phyloP scores from a whole-genome alignment of 2,113 vertebrate genomes.

The Oreamnos americanus region DNA sequence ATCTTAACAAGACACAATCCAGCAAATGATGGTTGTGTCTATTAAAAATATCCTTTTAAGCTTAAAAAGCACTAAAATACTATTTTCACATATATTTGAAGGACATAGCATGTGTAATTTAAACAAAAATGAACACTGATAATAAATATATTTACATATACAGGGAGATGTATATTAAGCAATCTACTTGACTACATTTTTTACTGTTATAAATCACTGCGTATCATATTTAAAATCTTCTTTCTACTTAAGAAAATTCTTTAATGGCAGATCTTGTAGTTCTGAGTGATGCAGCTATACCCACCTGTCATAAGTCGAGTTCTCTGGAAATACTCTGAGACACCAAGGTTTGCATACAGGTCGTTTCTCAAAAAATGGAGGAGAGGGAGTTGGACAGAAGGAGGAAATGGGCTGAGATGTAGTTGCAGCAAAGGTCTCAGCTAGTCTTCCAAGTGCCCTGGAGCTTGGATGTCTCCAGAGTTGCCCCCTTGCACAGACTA shows the following conservation, averaged over 20 bases:
- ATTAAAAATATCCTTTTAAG: neutral
- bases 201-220: neutral
- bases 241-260: neutral
- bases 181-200: neutral
- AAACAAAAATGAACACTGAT: neutral
- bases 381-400: neutral
- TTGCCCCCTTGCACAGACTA: fast-evolving
- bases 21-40: neutral
- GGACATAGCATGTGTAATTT: neutral
- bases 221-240: neutral
- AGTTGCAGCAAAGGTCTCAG: neutral
- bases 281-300: neutral
- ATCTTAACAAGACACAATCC: neutral
- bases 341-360: no score
- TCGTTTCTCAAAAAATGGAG: no score
- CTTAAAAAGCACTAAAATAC: neutral
- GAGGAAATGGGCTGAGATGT: neutral
- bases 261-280: neutral
- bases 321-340: neutral
- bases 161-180: neutral
- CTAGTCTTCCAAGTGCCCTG: neutral
- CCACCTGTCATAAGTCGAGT: no score
- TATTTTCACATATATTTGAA: neutral
- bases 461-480: neutral
- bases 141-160: neutral